These are phyloP conservation scores for Nettapus auritus DNA, from an alignment of 2,113 vertebrate genomes.

Conservation along the genomic window DNA sequence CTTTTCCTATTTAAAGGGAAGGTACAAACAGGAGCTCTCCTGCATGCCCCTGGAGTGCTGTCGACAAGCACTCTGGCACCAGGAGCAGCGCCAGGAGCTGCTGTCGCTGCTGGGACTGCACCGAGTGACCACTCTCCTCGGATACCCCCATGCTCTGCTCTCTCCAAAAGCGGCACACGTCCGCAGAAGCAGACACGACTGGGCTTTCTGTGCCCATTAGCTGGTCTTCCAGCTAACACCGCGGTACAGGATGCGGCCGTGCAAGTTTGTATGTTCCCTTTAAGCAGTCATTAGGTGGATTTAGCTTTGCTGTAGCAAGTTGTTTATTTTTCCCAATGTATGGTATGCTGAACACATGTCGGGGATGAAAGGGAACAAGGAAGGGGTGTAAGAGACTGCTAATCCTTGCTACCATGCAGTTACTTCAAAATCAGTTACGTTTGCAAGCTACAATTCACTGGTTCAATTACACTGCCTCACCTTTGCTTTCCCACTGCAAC, in stretches of 20 bases:
- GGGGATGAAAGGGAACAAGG: conserved; percentile 71
- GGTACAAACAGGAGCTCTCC: conserved; percentile 72
- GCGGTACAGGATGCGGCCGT: neutral
- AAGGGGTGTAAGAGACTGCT: conserved; percentile 71
- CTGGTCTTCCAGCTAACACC: conserved; percentile 40
- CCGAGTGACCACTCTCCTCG: neutral
- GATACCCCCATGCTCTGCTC: neutral
- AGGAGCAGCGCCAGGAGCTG: neutral
- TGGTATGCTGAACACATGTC: conserved; percentile 66
- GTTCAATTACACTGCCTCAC: conserved; percentile 71
- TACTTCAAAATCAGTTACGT: conserved; percentile 69
- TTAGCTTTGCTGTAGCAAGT: conserved; percentile 24
- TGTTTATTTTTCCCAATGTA: conserved; percentile 62
- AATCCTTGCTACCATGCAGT: conserved; percentile 90
- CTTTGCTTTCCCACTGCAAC: conserved; percentile 80
- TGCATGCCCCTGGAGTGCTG: conserved; percentile 54
- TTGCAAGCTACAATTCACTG: conserved; percentile 67
- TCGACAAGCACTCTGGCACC: conserved; percentile 12
- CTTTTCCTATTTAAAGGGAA: conserved; percentile 83
- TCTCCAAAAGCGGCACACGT: neutral
- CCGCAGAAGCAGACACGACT: conserved; percentile 14
- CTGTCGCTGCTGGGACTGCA: neutral
- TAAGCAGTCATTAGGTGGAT: conserved; percentile 84
- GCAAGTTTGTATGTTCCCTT: conserved; percentile 79
- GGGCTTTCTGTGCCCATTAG: conserved; percentile 50